Base-by-base conservation (phyloP, 2,888 invertebrate species). In the Calameuta pallipes region DNA sequence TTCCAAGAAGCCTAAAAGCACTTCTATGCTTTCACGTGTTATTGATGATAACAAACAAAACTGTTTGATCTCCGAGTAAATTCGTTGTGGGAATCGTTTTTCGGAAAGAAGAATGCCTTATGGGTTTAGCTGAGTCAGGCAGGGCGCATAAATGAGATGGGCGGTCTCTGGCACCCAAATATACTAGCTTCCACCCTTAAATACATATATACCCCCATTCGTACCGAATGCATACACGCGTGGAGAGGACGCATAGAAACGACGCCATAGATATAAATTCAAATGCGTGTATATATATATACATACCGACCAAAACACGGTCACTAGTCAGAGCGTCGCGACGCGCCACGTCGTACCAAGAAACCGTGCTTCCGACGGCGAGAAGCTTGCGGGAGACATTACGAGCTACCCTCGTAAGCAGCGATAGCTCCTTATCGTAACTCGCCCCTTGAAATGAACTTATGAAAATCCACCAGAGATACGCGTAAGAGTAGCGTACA, bases 131-230 rank as follows among this genome's bases (percentile, higher is more conserved):
- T 89, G 89, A 90, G 85, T 89, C 88, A 88, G 87, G 81, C 85
- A 83, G 87, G 83, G 84, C 85, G 86, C 88, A 86, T 87, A 90
- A 90, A 90, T 89, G 89, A 90, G 89, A 87, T 89, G 89, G 90
- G 89, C 89, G 90, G 88, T 87, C 85, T 87, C 86, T 86, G 85
- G 82, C 86, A 86, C 83, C 85, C 82, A 83, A 86, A 89, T 88
- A 89, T 88, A 89, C 88, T 85, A 85, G 84, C 86, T 84, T 89
- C 84, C 84, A 85, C 86, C 89, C 87, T 88, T 88, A 88, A 89
- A 89, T 87, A 79, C n/a, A n/a, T n/a, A n/a, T 82, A 82, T 79
- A 75, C 80, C 56, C 82, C 79, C 79, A 81, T 83, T 82, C 80
- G 82, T 69, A 80, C 69, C 75, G 80, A 78, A 79, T 79, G 82